phyloP scores from a whole-genome alignment of 2,888 invertebrate genomes.

The Anaspis maculata region DNA sequence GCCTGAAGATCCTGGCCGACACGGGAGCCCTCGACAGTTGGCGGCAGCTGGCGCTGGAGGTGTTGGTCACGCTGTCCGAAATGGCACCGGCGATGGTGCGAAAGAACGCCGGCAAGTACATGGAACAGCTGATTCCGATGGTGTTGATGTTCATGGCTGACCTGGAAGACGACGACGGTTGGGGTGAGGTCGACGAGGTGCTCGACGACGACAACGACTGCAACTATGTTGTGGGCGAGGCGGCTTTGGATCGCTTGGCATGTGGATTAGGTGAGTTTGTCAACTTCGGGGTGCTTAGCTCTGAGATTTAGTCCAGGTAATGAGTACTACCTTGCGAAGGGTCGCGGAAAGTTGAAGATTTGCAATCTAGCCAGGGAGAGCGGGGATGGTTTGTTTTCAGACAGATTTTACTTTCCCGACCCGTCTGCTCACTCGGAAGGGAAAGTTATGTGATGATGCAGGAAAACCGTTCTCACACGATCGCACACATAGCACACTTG shows the following conservation, averaged over 20 bases:
- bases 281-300: neutral
- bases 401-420: too few species aligned
- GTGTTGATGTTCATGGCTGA: constrained; percentile 93
- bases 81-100: constrained; percentile 95
- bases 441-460: too few species aligned
- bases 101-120: constrained; percentile 79
- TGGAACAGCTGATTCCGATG: constrained; percentile 71
- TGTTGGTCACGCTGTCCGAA: constrained; percentile 75
- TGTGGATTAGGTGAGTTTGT: constrained; percentile 75
- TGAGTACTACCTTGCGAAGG: too few species aligned
- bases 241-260: constrained; percentile 93
- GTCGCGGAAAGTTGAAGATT: too few species aligned
- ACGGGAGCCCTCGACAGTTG: constrained; percentile 68
- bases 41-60: constrained; percentile 86
- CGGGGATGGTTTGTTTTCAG: too few species aligned
- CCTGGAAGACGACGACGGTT: constrained; percentile 83
- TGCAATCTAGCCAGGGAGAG: too few species aligned
- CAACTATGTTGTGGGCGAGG: constrained; percentile 92
- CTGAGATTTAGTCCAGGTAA: too few species aligned
- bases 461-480: too few species aligned
- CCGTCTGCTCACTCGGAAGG: too few species aligned
- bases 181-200: constrained; percentile 79
- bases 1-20: constrained; percentile 73
- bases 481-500: too few species aligned
- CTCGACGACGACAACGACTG: constrained; percentile 91